These are phyloP conservation scores for Paracentrotus lividus DNA, from an alignment of 53 echinoderm and acorn worm species.

Conservation along the genomic window DNA sequence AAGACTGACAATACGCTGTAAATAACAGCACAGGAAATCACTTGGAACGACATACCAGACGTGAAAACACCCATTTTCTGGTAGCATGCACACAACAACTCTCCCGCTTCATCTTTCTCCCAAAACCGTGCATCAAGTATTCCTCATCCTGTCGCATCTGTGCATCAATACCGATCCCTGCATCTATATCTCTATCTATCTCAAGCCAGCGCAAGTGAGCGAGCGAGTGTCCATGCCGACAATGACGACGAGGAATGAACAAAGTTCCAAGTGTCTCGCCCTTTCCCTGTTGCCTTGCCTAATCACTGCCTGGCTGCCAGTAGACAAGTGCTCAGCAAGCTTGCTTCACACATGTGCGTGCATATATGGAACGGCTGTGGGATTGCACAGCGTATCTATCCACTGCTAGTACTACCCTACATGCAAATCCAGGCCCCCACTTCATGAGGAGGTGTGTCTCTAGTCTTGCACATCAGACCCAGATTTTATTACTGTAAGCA, in stretches of 20 bases:
- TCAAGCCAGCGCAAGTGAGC: background rate
- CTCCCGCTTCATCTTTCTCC: background rate
- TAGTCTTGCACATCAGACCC: conserved; percentile 41
- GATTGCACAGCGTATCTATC: conserved; percentile 4
- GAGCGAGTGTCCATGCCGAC: conserved; percentile 5
- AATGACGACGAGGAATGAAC: conserved; percentile 36
- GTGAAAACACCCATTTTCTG: conserved; percentile 66
- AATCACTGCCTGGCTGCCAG: background rate
- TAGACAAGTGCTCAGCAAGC: background rate
- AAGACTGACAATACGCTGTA: background rate
- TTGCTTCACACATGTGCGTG: conserved; percentile 38
- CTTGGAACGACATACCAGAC: conserved; percentile 55
- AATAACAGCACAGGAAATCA: conserved; percentile 40
- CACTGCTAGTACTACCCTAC: conserved; percentile 61
- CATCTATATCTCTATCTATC: background rate
- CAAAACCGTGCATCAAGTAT: background rate
- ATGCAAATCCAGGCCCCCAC: conserved; percentile 65
- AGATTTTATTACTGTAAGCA: too few species aligned
- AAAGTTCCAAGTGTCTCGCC: conserved; percentile 48
- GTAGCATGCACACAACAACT: conserved; percentile 48
- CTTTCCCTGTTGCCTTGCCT: background rate
- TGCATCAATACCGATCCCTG: conserved; percentile 46
- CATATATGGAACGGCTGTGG: background rate
- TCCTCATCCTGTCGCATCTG: conserved; percentile 8
- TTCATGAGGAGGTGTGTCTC: background rate